Base-by-base conservation (phyloP, 1,140 invertebrate species). In the Cotesia vestalis region DNA sequence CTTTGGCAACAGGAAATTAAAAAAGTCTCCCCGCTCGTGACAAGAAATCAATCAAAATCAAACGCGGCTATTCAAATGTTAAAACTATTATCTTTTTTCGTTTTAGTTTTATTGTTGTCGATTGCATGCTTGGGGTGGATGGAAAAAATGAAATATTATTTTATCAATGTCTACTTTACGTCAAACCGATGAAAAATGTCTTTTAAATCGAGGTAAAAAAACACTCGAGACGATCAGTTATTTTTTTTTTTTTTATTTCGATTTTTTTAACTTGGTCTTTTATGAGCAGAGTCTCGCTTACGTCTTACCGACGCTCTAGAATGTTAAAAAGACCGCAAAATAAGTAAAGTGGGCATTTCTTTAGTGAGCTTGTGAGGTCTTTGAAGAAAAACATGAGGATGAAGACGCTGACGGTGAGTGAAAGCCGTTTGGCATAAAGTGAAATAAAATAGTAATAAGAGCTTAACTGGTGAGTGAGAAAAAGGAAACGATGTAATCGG, bases 301-400 rank as follows among this genome's bases (percentile, higher is more conserved):
- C 40, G 40, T 46, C 40, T 46, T 46, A 27, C 27, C 1, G 40
- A 11, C 6, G 11, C 40, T 46, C 40, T 46, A 11, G 1, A 27
- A 20, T 5, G 53, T 57, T 20, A 57, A 57, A 20, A 57, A 20
- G 53, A 20, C 8, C n/a, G 20, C n/a, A 57, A 57, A 57, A 20
- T 57, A 57, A 57, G 53, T 57, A n/a, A 57, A 57, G 53, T 57
- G 53, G 53, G 53, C 20, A 57, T 57, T 57, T 57, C 53, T 57
- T 20, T n/a, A 57, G 9, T 57, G 53, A 5, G 12, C 53, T 57
- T 14, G 8, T 20, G 5, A n/a, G n/a, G 40, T 46, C 40, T 46
- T 46, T 46, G 40, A 46, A 46, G 40, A 46, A 46, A 46, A 46
- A 46, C 40, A 46, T 46, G 40, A 46, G 40, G 40, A 46, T 46